Conservation (phyloP, 2,888 invertebrate species). For the Apotomis capreana region DNA sequence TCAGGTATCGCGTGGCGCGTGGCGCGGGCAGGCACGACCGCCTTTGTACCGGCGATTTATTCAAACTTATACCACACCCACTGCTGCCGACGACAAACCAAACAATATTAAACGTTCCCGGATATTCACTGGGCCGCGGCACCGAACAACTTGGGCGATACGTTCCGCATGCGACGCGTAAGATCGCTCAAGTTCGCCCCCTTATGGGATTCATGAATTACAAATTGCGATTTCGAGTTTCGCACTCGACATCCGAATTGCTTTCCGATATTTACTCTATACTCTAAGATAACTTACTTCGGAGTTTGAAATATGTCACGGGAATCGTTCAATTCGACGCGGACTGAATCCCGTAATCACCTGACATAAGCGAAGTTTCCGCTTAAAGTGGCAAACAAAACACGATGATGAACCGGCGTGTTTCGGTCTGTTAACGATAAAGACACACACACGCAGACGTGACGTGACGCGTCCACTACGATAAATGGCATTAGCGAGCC, state of each 20-base stretch:
- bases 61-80: constrained; percentile 52
- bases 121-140: constrained; percentile 54
- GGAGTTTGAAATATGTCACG: constrained; percentile 59
- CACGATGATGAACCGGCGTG: constrained; percentile 70
- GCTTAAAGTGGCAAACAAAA: constrained; percentile 73
- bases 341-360: constrained; percentile 63
- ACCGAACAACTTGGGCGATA: constrained; percentile 58
- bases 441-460: constrained; percentile 73
- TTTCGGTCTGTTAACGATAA: constrained; percentile 76
- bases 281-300: constrained; percentile 56
- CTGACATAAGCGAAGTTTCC: constrained; percentile 66
- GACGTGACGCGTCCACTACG: constrained; percentile 68
- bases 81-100: constrained; percentile 49
- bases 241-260: constrained; percentile 55
- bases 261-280: constrained; percentile 61
- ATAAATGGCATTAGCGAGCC: constrained; percentile 77
- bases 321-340: constrained; percentile 58
- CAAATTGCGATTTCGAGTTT: constrained; percentile 62
- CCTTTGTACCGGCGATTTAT: constrained; percentile 57
- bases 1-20: constrained; percentile 51
- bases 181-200: constrained; percentile 59
- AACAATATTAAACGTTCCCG: constrained; percentile 55
- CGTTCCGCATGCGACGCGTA: constrained; percentile 55
- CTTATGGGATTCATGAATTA: constrained; percentile 61
- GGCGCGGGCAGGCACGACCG: constrained; percentile 48